Conservation (phyloP, 2,888 invertebrate genomes). For the Cerastis rubricosa region DNA sequence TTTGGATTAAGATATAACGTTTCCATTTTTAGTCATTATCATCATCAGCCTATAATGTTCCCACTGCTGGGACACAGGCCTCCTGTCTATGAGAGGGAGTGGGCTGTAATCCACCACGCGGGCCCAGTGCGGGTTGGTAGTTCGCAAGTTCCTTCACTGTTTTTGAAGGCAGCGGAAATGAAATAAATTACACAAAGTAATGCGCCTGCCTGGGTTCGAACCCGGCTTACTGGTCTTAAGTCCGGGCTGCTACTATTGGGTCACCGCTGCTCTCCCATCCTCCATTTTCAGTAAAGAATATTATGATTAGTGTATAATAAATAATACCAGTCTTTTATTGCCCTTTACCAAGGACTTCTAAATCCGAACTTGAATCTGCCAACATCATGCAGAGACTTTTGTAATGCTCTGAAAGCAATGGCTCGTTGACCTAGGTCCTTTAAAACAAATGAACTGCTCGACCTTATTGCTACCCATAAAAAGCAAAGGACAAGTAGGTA, state of each 20-base stretch:
- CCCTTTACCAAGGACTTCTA: not conserved
- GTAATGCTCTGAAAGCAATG: not conserved
- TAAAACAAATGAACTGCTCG: constrained; percentile 12
- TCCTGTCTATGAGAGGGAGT: no score
- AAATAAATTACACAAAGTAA: no score
- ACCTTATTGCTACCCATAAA: constrained; percentile 29
- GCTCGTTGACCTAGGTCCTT: constrained; percentile 12
- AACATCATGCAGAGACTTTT: not conserved
- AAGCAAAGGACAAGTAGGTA: not conserved
- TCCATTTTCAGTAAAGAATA: not conserved
- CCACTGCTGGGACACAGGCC: no score
- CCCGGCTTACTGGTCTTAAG: no score
- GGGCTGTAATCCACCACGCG: no score
- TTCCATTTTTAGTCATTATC: not conserved
- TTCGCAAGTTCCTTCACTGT: no score
- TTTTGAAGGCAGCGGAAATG: no score
- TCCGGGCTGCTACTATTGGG: no score
- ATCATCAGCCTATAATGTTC: no score
- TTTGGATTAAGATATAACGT: not conserved
- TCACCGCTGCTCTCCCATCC: no score
- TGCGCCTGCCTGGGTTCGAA: no score
- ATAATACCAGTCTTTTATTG: not conserved
- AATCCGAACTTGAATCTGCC: not conserved
- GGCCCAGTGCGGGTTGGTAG: no score
- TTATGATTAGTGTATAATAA: not conserved